Conservation (phyloP, 2,113 vertebrate genomes). For the Ammospiza caudacuta region DNA sequence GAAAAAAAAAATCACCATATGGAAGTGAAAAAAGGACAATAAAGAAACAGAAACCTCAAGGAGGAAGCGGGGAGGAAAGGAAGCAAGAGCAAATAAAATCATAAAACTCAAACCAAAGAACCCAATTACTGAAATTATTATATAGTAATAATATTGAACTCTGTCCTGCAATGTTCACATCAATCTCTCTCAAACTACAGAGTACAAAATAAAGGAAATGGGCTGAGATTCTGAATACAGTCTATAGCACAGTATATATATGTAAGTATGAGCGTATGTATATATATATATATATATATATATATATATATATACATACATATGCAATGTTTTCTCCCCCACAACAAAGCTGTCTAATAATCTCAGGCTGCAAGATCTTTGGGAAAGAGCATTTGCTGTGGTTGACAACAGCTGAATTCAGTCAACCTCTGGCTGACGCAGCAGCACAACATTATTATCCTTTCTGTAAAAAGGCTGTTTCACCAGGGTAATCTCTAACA, state of each 20-base stretch:
- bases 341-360: neutral
- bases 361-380: neutral
- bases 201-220: neutral
- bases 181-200: neutral
- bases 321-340: neutral
- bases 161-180: neutral
- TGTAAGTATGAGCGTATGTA: too few relatives aligned
- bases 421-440: neutral
- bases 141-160: neutral
- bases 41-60: neutral
- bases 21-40: too few relatives aligned
- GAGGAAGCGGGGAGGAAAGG: neutral
- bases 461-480: neutral
- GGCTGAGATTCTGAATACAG: neutral
- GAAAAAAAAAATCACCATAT: neutral
- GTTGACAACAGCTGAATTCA: neutral
- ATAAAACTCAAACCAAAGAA: neutral
- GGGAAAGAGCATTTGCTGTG: neutral
- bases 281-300: too few relatives aligned
- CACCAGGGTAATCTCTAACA: neutral
- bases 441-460: neutral
- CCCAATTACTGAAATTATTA: neutral
- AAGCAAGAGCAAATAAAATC: neutral
- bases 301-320: too few relatives aligned
- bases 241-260: too few relatives aligned